Percentiles rank a stretch among this genome's conserved stretches.
These are phyloP conservation scores for Calliopsis andreniformis DNA, from an alignment of 1,140 invertebrate species.

Conservation along the genomic window DNA sequence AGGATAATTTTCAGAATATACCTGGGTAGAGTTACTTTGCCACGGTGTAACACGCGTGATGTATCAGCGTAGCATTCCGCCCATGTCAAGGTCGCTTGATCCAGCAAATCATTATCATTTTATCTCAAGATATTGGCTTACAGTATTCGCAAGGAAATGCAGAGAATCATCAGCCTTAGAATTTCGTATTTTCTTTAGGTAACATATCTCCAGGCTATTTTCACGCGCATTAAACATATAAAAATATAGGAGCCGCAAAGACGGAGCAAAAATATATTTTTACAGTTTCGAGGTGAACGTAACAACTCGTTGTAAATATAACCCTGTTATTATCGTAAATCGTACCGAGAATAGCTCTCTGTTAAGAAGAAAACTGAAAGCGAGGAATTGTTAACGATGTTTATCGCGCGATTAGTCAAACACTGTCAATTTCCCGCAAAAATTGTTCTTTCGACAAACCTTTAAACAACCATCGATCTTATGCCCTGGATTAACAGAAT, in stretches of 20 bases:
- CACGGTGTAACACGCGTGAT: not conserved
- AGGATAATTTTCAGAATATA: conserved; percentile 57
- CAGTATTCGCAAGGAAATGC: too few relatives aligned
- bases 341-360: not conserved
- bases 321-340: not conserved
- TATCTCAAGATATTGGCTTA: not conserved
- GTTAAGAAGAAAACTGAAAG: too few relatives aligned
- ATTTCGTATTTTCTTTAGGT: too few relatives aligned
- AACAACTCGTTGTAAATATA: not conserved
- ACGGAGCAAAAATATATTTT: not conserved
- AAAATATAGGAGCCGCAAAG: not conserved
- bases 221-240: not conserved
- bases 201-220: too few relatives aligned
- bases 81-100: not conserved
- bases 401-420: too few relatives aligned
- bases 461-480: too few relatives aligned
- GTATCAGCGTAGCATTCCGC: not conserved
- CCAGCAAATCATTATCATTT: not conserved
- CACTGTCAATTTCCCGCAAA: too few relatives aligned
- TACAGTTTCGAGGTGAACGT: not conserved
- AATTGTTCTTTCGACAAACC: too few relatives aligned
- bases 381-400: too few relatives aligned
- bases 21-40: conserved; percentile 2
- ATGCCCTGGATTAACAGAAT: too few relatives aligned
- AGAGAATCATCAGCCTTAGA: too few relatives aligned